These are phyloP conservation scores for Pristionchus exspectatus DNA, from an alignment of 2,888 invertebrate genomes.

Conservation along the genomic window DNA sequence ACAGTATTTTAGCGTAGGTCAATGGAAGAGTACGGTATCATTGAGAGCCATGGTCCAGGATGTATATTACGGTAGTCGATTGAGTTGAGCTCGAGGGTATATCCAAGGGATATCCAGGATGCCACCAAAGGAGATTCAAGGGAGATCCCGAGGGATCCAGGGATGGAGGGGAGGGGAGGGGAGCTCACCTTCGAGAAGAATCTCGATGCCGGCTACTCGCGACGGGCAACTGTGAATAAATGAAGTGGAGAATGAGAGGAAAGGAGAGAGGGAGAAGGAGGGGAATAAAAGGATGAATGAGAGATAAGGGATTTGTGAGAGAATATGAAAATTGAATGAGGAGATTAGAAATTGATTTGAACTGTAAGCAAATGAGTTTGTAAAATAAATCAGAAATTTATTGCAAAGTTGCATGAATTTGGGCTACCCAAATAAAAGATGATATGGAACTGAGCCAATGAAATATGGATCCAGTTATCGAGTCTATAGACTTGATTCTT, in stretches of 20 bases:
- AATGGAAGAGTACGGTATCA: not conserved
- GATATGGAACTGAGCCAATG: too few relatives aligned
- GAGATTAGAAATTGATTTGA: not conserved
- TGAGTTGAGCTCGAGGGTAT: not conserved
- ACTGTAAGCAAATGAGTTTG: too few relatives aligned
- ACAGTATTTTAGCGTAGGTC: not conserved
- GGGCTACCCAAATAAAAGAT: too few relatives aligned
- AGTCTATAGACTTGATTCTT: not conserved
- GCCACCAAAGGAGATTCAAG: not conserved
- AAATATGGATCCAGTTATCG: too few relatives aligned
- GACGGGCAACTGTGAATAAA: slow-evolving; percentile 1
- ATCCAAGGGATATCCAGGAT: not conserved
- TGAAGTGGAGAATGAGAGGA: slow-evolving; percentile 36
- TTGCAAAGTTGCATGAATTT: too few relatives aligned
- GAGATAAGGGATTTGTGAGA: not conserved
- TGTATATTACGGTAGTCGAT: not conserved
- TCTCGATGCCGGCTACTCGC: not conserved
- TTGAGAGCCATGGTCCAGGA: not conserved
- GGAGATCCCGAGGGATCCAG: not conserved
- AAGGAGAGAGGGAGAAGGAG: too few relatives aligned
- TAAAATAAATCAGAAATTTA: too few relatives aligned
- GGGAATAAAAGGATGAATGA: not conserved
- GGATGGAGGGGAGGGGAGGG: not conserved
- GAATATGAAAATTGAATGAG: not conserved
- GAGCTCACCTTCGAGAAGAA: slow-evolving; percentile 9